These are phyloP conservation scores for Pachyrhynchus sulphureomaculatus DNA, from an alignment of 1,140 invertebrate genomes.

Conservation along the genomic window DNA sequence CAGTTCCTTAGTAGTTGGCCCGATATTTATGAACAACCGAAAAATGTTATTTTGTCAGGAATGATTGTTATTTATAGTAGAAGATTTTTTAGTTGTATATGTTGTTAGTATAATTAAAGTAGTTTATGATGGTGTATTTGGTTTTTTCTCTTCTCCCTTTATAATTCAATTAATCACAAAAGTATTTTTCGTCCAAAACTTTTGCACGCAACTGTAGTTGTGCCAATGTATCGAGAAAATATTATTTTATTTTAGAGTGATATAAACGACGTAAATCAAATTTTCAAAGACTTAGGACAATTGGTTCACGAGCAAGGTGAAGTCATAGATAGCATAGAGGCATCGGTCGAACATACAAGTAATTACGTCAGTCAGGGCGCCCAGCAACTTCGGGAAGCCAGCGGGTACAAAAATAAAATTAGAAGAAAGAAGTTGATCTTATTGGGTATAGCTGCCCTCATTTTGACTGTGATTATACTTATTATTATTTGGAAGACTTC, in stretches of 20 bases:
- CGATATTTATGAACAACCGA: too few relatives aligned
- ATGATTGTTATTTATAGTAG: too few relatives aligned
- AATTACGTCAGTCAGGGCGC: conserved; percentile 82
- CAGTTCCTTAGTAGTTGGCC: too few relatives aligned
- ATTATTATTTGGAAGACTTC: conserved; percentile 56
- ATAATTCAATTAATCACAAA: too few relatives aligned
- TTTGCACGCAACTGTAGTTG: too few relatives aligned
- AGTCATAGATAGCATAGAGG: conserved; percentile 95
- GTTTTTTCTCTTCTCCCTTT: too few relatives aligned
- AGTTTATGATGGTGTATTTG: too few relatives aligned
- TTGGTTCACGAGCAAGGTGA: conserved; percentile 98
- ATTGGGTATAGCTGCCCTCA: conserved; percentile 63
- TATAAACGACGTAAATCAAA: conserved; percentile 95
- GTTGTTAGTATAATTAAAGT: too few relatives aligned
- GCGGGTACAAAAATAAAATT: conserved; percentile 82
- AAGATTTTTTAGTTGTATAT: too few relatives aligned
- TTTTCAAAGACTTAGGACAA: conserved; percentile 96
- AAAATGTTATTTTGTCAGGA: too few relatives aligned
- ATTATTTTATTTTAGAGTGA: conserved; percentile 68
- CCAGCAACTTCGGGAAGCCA: conserved; percentile 78
- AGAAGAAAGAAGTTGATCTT: conserved; percentile 84
- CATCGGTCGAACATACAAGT: conserved; percentile 88
- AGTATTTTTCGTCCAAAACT: too few relatives aligned
- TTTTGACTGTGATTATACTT: conserved; percentile 70
- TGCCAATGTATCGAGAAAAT: too few relatives aligned